Evolutionary conservation across 2,797 vertebrate genomes (phyloP).

Genomic region (Hozukius guyotensis): DNA sequence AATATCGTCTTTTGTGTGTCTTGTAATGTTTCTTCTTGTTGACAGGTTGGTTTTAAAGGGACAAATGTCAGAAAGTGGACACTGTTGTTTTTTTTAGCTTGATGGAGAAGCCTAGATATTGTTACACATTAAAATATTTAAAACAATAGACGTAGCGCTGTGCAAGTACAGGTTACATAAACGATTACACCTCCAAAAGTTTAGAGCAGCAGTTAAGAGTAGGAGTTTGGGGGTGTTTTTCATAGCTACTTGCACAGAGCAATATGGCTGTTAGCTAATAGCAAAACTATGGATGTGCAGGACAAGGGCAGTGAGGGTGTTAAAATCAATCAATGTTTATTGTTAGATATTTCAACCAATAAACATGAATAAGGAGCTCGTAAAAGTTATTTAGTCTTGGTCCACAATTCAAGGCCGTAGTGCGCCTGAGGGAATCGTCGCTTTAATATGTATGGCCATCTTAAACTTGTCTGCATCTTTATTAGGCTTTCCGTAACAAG

Average conservation of each 20-base stretch:
- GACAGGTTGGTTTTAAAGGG: not conserved
- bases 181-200: conserved; percentile 2
- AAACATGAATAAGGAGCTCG: conserved; percentile 58
- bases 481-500: conserved; percentile 49
- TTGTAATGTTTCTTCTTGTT: not conserved
- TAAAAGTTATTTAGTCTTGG: conserved; percentile 62
- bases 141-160: not conserved
- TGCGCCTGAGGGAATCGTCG: conserved; percentile 4
- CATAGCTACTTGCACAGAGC: not conserved
- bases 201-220: conserved; percentile 7
- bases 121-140: not conserved
- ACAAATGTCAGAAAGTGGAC: not conserved
- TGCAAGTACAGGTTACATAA: not conserved
- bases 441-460: conserved; percentile 50
- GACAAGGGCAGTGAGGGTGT: conserved; percentile 25
- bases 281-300: conserved; percentile 8
- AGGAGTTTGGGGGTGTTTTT: conserved; percentile 22
- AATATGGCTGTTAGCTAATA: conserved; percentile 11
- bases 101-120: not conserved
- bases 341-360: conserved; percentile 55
- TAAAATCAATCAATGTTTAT: conserved; percentile 65
- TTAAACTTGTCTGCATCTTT: conserved; percentile 64
- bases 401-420: conserved; percentile 51
- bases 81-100: not conserved
- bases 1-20: not conserved